These are phyloP conservation scores for Dendrolimus pini DNA, from an alignment of 2,888 invertebrate species.

Conservation along the genomic window DNA sequence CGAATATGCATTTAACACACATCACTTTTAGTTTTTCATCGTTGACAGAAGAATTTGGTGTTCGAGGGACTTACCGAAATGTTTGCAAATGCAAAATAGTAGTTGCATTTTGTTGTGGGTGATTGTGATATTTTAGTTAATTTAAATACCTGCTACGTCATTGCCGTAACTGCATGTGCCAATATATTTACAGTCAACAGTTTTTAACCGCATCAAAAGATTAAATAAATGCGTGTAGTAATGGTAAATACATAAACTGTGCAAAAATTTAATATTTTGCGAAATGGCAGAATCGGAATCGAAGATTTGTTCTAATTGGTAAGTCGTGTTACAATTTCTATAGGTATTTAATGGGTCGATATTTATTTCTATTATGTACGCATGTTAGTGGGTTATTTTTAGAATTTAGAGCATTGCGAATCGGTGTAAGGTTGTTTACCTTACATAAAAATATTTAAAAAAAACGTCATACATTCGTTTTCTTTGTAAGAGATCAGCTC, in stretches of 20 bases:
- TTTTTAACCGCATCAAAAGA: too few relatives aligned
- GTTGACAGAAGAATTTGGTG: too few relatives aligned
- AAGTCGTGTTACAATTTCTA: slow-evolving; percentile 31
- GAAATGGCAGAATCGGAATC: slow-evolving; percentile 58
- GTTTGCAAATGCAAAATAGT: neutral
- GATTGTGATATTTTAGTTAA: too few relatives aligned
- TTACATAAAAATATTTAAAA: slow-evolving; percentile 19
- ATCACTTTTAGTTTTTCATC: too few relatives aligned
- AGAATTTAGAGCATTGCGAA: slow-evolving; percentile 59
- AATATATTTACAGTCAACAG: too few relatives aligned
- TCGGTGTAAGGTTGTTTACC: slow-evolving; percentile 60
- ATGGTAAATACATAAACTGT: neutral
- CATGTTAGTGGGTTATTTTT: slow-evolving; percentile 63
- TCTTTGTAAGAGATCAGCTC: neutral
- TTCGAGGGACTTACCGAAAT: neutral
- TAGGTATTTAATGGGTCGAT: slow-evolving; percentile 42
- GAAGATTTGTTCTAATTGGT: slow-evolving; percentile 72
- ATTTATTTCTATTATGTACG: slow-evolving; percentile 53
- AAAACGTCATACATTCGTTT: slow-evolving; percentile 5
- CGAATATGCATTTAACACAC: too few relatives aligned
- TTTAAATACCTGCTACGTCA: too few relatives aligned
- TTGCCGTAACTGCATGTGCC: too few relatives aligned
- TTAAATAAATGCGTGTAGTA: neutral
- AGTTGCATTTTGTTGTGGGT: too few relatives aligned
- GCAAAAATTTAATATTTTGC: neutral